Base-by-base conservation (phyloP, 2,888 invertebrate species). In the Ichneumoninae sp. region DNA sequence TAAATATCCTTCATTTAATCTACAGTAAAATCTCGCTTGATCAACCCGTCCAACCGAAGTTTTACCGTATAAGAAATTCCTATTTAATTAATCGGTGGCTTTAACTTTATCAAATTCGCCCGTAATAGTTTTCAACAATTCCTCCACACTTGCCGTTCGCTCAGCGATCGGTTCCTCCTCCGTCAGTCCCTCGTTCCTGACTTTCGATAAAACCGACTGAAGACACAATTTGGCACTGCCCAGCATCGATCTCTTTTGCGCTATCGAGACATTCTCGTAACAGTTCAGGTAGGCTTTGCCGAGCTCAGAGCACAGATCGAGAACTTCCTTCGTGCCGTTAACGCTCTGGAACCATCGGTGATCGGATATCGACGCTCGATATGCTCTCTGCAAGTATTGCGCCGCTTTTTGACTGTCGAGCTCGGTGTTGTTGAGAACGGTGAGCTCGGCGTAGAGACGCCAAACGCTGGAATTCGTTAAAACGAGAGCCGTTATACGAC, bases 371-470 rank as follows among this genome's bases (percentile, higher is more conserved):
- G 96, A 96, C 86, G 94, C 94, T 75, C 96, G 95, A 91, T 97
- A 97, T 0, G 97, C 96, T 91, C 97, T 96, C 87, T 97, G 96
- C 26, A 98, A 94, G 82, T 97, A 96, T 90, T 97, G 97, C 0
- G 96, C 95, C 0, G 95, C 95, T 87, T 92, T 94, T 44, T 93
- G 91, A 83, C 90, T 86, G 33, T 91, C 91, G 44, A 93, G 90
- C 50, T 92, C 90, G 10, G 91, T 93, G 33, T 89, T 90, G 62
- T 90, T 91, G 69, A 93, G 86, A 0, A 95, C 94, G 30, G 96
- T 96, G 82, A 97, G 92, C 88, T 96, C 95, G 0, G 97, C 97
- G 89, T 98, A 98, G 82, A 97, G 92, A 90, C 96, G 96, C 98
- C 98, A 98, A 6, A 98, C 92, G 82, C 96, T 95, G 0, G 96